These are phyloP conservation scores for Diaperis boleti DNA, from an alignment of 2,888 invertebrate species.

Conservation along the genomic window DNA sequence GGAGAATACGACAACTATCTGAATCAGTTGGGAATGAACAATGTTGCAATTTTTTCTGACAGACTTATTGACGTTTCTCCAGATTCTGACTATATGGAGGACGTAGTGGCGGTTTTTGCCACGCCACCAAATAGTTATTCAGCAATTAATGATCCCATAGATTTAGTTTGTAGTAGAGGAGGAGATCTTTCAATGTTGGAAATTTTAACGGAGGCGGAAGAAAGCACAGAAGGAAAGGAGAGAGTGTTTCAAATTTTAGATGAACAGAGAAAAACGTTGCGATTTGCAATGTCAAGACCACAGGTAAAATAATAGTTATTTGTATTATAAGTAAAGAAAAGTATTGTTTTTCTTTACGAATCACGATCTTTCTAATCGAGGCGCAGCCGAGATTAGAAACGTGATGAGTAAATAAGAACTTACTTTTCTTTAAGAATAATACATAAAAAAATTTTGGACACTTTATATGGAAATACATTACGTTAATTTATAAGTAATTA, in stretches of 20 bases:
- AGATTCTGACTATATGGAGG: conserved; percentile 70
- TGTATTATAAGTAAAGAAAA: too few relatives aligned
- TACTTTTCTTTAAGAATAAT: too few relatives aligned
- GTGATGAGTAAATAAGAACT: too few relatives aligned
- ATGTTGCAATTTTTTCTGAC: conserved; percentile 67
- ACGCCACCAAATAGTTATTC: conserved; percentile 87
- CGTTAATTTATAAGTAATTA: too few relatives aligned
- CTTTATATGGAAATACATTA: too few relatives aligned
- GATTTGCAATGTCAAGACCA: conserved; percentile 81
- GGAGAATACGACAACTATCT: conserved; percentile 78
- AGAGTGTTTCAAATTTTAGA: conserved; percentile 77
- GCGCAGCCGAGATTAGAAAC: too few relatives aligned
- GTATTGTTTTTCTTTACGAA: too few relatives aligned
- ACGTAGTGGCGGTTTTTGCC: conserved; percentile 76
- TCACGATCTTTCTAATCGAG: too few relatives aligned
- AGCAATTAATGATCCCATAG: conserved; percentile 83
- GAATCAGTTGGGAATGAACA: conserved; percentile 75
- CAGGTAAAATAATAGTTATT: conserved; percentile 75
- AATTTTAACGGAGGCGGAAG: conserved; percentile 77
- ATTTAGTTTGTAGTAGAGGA: conserved; percentile 83
- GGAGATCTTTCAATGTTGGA: conserved; percentile 83
- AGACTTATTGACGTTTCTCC: conserved; percentile 68
- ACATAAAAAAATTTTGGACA: too few relatives aligned
- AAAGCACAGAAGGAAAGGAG: conserved; percentile 72
- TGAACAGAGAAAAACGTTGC: conserved; percentile 81